Conservation (phyloP, 2,888 invertebrate genomes). For the Elaeidobius kamerunicus region DNA sequence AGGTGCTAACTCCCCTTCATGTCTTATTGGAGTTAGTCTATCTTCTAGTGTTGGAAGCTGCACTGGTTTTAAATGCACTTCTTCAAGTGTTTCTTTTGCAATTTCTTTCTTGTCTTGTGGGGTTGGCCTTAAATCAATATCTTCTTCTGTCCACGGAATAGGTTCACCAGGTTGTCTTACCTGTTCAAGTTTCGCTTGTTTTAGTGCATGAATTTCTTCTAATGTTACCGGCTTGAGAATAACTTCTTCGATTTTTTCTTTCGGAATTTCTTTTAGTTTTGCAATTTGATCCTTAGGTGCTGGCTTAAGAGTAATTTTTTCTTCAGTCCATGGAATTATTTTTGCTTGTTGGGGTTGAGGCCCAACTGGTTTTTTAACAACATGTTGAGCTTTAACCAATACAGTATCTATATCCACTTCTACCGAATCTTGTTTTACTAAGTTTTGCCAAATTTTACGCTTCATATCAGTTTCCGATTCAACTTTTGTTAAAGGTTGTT, state of each 20-base stretch:
- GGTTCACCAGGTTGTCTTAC: conserved; percentile 41
- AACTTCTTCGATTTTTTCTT: conserved; percentile 52
- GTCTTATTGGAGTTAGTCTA: conserved; percentile 20
- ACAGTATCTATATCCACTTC: conserved; percentile 29
- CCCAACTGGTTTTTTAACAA: conserved; percentile 7
- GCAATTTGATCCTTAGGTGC: conserved; percentile 37
- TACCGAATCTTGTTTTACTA: conserved; percentile 26
- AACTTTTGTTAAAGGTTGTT: not conserved
- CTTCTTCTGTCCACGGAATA: conserved; percentile 63
- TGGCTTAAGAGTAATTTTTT: conserved; percentile 55
- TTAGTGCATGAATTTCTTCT: conserved; percentile 27
- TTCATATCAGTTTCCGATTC: conserved; percentile 3
- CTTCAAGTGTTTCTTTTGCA: conserved; percentile 39
- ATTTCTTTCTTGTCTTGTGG: conserved; percentile 50
- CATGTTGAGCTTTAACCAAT: conserved; percentile 17
- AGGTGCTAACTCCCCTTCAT: conserved; percentile 28
- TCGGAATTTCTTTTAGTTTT: conserved; percentile 53
- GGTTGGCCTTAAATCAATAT: conserved; percentile 52
- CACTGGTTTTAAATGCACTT: conserved; percentile 33
- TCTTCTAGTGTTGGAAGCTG: conserved; percentile 28
- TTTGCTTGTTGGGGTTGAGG: conserved; percentile 30
- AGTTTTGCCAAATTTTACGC: conserved; percentile 5
- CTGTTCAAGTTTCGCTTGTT: conserved; percentile 27
- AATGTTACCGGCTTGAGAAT: conserved; percentile 25
- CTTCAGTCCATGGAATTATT: conserved; percentile 59